Conservation (phyloP, 2,888 invertebrate genomes). For the Cantharis rufa region DNA sequence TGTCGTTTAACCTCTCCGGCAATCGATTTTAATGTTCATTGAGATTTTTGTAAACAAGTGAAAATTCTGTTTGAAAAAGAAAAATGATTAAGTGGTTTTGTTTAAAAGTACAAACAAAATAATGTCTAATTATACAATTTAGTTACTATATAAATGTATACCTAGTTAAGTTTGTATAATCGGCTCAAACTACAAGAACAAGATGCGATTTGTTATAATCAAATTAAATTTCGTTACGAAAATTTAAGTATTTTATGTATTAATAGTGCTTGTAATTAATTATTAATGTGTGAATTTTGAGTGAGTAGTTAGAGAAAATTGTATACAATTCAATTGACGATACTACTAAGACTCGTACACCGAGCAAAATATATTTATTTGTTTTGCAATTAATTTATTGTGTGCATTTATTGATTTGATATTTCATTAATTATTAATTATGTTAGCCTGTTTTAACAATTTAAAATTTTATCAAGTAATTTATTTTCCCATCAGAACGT, state of each 20-base stretch:
- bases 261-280: background rate
- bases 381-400: background rate
- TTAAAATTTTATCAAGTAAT: background rate
- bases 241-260: background rate
- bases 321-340: background rate
- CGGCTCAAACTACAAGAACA: background rate
- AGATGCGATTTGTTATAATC: background rate
- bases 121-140: background rate
- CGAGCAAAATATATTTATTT: background rate
- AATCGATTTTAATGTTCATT: background rate
- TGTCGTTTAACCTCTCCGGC: background rate
- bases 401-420: background rate
- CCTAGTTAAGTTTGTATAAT: background rate
- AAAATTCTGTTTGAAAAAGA: background rate
- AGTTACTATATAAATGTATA: background rate
- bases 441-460: background rate
- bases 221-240: background rate
- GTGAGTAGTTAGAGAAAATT: background rate
- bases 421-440: background rate
- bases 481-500: background rate
- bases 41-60: background rate
- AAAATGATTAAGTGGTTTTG: background rate
- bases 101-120: background rate
- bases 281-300: background rate
- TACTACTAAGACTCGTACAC: background rate